Percentiles rank a stretch among this genome's conserved stretches.
Conservation (phyloP, 2,888 invertebrate genomes). For the Meandrusa payeni region DNA sequence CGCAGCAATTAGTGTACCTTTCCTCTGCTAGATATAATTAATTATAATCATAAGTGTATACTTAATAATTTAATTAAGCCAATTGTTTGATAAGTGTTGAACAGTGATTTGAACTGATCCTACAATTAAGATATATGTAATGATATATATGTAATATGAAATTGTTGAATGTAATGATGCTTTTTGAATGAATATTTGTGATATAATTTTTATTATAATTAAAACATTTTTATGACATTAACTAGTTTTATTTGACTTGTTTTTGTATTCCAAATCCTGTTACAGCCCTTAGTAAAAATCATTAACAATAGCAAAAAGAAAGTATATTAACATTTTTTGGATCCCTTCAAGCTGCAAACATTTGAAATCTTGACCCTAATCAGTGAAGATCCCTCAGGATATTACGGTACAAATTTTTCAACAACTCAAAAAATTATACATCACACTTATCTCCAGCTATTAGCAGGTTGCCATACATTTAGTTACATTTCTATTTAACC, state of each 20-base stretch:
- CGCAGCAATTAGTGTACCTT: slow-evolving; percentile 7
- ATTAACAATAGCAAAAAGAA: too few relatives aligned
- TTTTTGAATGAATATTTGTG: slow-evolving; percentile 24
- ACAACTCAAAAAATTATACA: too few relatives aligned
- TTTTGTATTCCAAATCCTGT: too few relatives aligned
- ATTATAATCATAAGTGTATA: slow-evolving; percentile 4
- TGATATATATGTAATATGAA: slow-evolving; percentile 9
- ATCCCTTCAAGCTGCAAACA: too few relatives aligned
- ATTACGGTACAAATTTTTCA: too few relatives aligned
- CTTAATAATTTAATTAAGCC: slow-evolving; percentile 22
- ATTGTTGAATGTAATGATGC: slow-evolving; percentile 15
- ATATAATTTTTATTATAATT: slow-evolving; percentile 21
- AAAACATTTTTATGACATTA: slow-evolving; percentile 17
- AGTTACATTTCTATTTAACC: too few relatives aligned
- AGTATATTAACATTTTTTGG: too few relatives aligned
- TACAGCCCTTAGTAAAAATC: too few relatives aligned
- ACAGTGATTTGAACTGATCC: slow-evolving; percentile 28
- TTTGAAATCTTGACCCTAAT: too few relatives aligned
- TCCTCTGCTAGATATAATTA: slow-evolving; percentile 14
- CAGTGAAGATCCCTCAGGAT: too few relatives aligned
- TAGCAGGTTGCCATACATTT: too few relatives aligned
- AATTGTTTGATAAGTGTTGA: slow-evolving; percentile 28
- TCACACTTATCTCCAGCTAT: too few relatives aligned
- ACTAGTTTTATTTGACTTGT: slow-evolving; percentile 10
- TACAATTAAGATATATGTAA: slow-evolving; percentile 18